Evolutionary conservation across 2,113 vertebrate species (phyloP).

Genomic region (Shinisaurus crocodilurus): DNA sequence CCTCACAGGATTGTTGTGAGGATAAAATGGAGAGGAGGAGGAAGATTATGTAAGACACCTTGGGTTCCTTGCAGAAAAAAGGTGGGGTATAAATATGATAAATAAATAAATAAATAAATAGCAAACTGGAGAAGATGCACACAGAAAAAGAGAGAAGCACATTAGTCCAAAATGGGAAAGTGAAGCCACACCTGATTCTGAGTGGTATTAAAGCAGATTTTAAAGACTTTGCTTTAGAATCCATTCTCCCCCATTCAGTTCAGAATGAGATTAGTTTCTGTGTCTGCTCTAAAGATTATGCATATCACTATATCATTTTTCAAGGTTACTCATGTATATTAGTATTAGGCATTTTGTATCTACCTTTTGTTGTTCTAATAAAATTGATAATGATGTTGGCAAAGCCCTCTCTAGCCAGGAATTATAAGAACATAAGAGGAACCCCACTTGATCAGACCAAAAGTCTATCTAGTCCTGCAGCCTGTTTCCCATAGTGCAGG

Average conservation of each 20-base stretch:
- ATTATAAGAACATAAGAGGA: no score
- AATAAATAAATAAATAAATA: neutral
- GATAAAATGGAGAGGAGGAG: no score
- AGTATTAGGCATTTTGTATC: neutral
- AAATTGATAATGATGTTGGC: no score
- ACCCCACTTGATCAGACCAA: no score
- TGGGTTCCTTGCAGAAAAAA: no score
- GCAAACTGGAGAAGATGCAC: neutral
- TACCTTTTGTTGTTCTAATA: no score
- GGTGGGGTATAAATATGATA: no score
- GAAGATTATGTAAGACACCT: no score
- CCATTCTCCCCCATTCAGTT: neutral
- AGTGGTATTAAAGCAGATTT: accelerated
- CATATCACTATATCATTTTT: neutral
- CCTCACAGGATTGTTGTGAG: no score
- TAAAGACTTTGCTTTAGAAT: neutral
- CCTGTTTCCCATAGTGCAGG: no score
- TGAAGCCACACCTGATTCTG: neutral
- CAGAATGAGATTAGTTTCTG: neutral
- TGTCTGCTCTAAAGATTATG: neutral
- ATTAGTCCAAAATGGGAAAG: neutral
- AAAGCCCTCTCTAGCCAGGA: no score
- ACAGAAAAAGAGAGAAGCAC: neutral
- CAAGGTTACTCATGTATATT: neutral
- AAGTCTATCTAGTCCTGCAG: no score